Percentiles rank a stretch among this genome's conserved stretches.
phyloP scores from a whole-genome alignment of 2,888 invertebrate species.

The Nesidiocoris tenuis region DNA sequence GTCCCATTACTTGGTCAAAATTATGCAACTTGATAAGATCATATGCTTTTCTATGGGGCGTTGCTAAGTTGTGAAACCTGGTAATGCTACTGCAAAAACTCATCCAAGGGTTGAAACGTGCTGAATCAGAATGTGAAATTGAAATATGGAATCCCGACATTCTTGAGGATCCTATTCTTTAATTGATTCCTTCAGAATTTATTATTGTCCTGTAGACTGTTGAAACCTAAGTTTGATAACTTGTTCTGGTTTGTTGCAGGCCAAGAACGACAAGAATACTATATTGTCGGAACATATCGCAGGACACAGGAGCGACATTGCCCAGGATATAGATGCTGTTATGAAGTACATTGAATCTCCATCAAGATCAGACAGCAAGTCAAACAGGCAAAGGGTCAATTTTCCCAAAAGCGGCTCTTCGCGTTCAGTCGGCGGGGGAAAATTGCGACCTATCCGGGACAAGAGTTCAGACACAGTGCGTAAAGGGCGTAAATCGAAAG shows the following conservation, averaged over 20 bases:
- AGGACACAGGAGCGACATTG: slow-evolving; percentile 70
- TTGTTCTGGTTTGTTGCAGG: slow-evolving; percentile 50
- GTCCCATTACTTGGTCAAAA: too few relatives aligned
- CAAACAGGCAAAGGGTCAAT: slow-evolving; percentile 53
- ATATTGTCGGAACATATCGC: slow-evolving; percentile 62
- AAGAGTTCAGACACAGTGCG: slow-evolving; percentile 49
- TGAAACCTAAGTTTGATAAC: too few relatives aligned
- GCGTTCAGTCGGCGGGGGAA: slow-evolving; percentile 50
- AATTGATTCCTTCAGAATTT: too few relatives aligned
- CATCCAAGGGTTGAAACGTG: too few relatives aligned
- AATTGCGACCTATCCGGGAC: slow-evolving; percentile 46
- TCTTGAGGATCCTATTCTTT: too few relatives aligned
- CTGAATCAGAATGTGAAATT: too few relatives aligned
- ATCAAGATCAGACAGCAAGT: slow-evolving; percentile 48
- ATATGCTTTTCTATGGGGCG: too few relatives aligned
- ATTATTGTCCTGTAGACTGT: too few relatives aligned
- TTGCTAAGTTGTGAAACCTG: too few relatives aligned
- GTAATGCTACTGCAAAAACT: too few relatives aligned
- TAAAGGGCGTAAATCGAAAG: slow-evolving; percentile 46
- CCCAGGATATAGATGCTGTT: slow-evolving; percentile 67
- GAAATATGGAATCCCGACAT: too few relatives aligned
- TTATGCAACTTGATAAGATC: too few relatives aligned
- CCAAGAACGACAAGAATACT: slow-evolving; percentile 55
- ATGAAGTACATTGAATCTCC: slow-evolving; percentile 70
- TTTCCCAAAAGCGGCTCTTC: slow-evolving; percentile 44